Percentiles rank a stretch among this genome's conserved stretches.
Conservation (phyloP, 2,888 invertebrate genomes). For the Eulithis testata region DNA sequence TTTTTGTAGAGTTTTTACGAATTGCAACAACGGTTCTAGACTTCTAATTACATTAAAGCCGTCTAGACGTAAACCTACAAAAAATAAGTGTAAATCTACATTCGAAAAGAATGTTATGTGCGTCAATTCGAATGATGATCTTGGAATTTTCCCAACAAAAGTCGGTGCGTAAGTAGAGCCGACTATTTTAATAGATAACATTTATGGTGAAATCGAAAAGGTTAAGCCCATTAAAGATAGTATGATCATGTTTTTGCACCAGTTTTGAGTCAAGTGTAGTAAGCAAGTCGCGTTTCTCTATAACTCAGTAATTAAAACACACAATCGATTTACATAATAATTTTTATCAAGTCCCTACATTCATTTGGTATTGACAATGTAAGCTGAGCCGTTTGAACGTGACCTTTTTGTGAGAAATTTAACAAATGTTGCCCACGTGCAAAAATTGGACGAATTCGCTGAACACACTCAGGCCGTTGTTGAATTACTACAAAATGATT, state of each 20-base stretch:
- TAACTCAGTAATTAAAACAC: conserved; percentile 48
- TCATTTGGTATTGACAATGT: conserved; percentile 41
- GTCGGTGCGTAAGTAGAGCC: conserved; percentile 49
- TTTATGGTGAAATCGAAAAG: conserved; percentile 71
- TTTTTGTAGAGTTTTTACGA: neutral
- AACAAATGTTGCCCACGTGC: conserved; percentile 20
- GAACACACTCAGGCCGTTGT: neutral
- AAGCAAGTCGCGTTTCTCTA: conserved; percentile 57
- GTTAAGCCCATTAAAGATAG: conserved; percentile 67
- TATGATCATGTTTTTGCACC: conserved; percentile 55
- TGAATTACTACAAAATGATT: neutral
- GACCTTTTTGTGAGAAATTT: conserved; percentile 39
- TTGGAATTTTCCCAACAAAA: conserved; percentile 4
- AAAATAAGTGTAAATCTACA: neutral
- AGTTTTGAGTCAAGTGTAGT: conserved; percentile 50
- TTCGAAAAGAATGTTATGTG: conserved; percentile 16
- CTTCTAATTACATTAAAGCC: conserved; percentile 4
- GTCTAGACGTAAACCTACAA: no score
- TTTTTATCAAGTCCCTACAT: conserved; percentile 40
- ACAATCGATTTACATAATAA: conserved; percentile 44
- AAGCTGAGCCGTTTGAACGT: conserved; percentile 38
- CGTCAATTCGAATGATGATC: conserved; percentile 24
- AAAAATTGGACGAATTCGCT: conserved; percentile 14
- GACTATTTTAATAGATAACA: conserved; percentile 60
- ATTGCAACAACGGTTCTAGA: conserved; percentile 2